Base-by-base conservation (phyloP, 2,113 vertebrate species). In the Puffinus mauretanicus region DNA sequence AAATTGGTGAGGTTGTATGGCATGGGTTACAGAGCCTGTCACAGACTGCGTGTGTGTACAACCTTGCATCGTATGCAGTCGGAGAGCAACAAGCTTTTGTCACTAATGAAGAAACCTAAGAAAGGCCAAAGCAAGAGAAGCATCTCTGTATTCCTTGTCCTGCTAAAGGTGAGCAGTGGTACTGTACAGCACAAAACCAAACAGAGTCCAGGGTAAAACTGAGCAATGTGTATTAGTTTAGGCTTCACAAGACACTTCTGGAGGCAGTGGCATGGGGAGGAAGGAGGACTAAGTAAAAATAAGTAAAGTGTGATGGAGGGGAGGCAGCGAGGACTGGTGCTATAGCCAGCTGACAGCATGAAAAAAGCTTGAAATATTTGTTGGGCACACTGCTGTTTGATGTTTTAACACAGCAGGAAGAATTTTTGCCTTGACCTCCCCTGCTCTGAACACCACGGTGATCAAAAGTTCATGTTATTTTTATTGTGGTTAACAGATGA, bases 11-110 rank as follows among this genome's bases (percentile, higher is more conserved):
- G 40, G 29, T 46, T 58, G 18, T 16, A 6, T 10, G 34, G n/a
- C 1, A 3, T 32, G 21, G 42, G 17, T 47, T 69, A 42, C 20
- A n/a, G 40, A 30, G 29, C 65, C 44, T 38, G 14, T 19, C 44
- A 24, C 71, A 46, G 36, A 10, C 55, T 49, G 55, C 0, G 1
- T 26, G 13, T 19, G 18, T 0, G 1, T 38, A 34, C 62, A 49
- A 8, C 21, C 10, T 8, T 17, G 47, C 26, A 14, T 27, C 1
- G 0, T 29, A 20, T 10, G 16, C 57, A 14, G 17, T 40, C 5
- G 11, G 36, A 52, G 8, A 55, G 40, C 47, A 69, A 27, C 26
- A 10, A 18, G 32, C 10, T 62, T 80, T 81, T 75, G 49, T 49
- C 34, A 10, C 14, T 44, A 16, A 49, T 32, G 9, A 84, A 34